Evolutionary conservation across 2,113 vertebrate species (phyloP).

Genomic region (Neolamprologus devosi): DNA sequence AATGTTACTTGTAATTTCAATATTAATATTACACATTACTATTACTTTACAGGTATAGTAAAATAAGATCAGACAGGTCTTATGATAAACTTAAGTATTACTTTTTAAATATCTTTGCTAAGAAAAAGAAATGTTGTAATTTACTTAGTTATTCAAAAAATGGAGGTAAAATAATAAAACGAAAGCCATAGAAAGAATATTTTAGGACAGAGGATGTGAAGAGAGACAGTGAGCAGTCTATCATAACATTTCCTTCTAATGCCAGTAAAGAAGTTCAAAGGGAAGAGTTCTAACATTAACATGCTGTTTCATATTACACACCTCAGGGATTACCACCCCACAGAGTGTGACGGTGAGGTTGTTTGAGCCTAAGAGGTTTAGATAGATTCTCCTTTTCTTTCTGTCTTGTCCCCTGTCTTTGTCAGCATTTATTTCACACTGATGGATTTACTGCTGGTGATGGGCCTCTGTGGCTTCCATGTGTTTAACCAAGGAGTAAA

Average conservation of each 20-base stretch:
- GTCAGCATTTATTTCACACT: constrained; percentile 43
- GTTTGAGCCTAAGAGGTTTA: constrained; percentile 28
- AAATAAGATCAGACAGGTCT: background rate
- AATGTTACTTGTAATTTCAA: background rate
- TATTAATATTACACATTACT: background rate
- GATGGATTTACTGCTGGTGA: constrained; percentile 41
- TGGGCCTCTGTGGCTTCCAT: constrained; percentile 23
- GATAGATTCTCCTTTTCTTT: constrained; percentile 18
- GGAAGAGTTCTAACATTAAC: background rate
- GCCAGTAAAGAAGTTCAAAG: background rate
- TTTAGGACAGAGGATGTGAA: background rate
- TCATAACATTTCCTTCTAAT: background rate
- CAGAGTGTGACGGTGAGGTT: background rate
- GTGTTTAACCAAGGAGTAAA: constrained; percentile 63
- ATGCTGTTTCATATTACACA: constrained; percentile 30
- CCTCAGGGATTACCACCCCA: background rate
- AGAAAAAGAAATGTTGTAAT: background rate
- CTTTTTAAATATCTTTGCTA: background rate
- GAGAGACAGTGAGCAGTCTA: background rate
- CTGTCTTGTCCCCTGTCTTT: constrained; percentile 27
- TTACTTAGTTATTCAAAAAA: background rate
- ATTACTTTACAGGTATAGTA: background rate
- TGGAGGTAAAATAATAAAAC: background rate
- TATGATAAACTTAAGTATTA: background rate
- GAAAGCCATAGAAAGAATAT: background rate